Evolutionary conservation across 1,140 invertebrate genomes (phyloP).

Genomic region (Drosophila ananassae): DNA sequence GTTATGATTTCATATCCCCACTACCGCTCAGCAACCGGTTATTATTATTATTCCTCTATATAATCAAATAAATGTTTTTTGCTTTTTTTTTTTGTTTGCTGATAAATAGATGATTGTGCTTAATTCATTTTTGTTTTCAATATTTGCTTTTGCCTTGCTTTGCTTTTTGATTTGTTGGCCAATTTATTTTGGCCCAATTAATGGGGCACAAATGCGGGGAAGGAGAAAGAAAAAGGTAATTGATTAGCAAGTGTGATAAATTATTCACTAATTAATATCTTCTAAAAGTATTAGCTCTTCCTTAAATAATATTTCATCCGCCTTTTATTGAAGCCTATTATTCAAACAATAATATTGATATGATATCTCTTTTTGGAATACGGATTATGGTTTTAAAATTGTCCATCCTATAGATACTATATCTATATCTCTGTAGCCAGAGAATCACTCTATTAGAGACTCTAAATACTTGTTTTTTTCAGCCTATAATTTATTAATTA

Average conservation of each 20-base stretch:
- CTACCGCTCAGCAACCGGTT: constrained; percentile 6
- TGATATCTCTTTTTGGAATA: constrained; percentile 1
- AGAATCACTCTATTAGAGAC: too few species aligned
- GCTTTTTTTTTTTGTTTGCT: neutral
- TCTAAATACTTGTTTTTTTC: too few species aligned
- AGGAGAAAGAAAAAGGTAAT: neutral
- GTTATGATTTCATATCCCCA: constrained; percentile 41
- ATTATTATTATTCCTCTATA: constrained; percentile 12
- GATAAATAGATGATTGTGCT: constrained; percentile 17
- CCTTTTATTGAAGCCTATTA: neutral
- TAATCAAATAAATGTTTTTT: constrained; percentile 20
- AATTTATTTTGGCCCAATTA: constrained; percentile 13
- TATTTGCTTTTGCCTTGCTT: neutral
- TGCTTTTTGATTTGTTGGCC: constrained; percentile 4
- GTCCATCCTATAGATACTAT: too few species aligned
- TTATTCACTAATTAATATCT: neutral
- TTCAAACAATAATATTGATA: neutral
- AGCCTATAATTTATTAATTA: too few species aligned
- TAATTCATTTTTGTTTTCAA: constrained; percentile 9
- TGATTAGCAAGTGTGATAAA: neutral
- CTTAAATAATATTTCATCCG: neutral
- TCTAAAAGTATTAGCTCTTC: neutral
- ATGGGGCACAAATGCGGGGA: too few species aligned
- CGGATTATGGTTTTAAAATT: too few species aligned
- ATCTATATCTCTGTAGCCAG: too few species aligned